Percentiles rank a stretch among this genome's conserved stretches.
These are phyloP conservation scores for Patella ulyssiponensis DNA, from an alignment of 2,888 invertebrate genomes.

Conservation along the genomic window DNA sequence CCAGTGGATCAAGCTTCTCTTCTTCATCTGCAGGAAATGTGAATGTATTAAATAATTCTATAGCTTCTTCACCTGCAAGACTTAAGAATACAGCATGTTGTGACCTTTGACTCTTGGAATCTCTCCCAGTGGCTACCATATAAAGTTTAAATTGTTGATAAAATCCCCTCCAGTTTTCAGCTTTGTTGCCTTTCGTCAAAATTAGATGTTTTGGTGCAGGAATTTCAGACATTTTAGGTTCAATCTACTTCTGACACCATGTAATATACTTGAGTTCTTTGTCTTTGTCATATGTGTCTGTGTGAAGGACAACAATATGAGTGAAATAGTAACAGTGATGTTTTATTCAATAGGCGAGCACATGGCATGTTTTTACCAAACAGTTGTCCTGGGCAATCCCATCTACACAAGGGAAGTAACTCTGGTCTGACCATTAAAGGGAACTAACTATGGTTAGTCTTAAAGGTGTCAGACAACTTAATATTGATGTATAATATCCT, in stretches of 20 bases:
- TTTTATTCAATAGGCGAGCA: too few relatives aligned
- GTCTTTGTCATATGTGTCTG: neutral
- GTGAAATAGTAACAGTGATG: too few relatives aligned
- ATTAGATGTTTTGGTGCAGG: constrained; percentile 11
- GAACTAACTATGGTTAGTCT: too few relatives aligned
- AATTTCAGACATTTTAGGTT: neutral
- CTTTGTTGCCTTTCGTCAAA: constrained; percentile 6
- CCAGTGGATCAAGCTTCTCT: constrained; percentile 1
- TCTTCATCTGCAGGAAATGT: constrained; percentile 14
- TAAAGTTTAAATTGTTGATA: constrained; percentile 10
- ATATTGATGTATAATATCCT: too few relatives aligned
- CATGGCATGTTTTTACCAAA: too few relatives aligned
- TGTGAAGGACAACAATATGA: neutral
- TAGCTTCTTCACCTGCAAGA: constrained; percentile 14
- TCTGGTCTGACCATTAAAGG: too few relatives aligned
- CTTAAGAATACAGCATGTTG: neutral
- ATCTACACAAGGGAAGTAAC: too few relatives aligned
- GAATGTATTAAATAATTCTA: constrained; percentile 18
- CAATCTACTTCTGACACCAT: constrained; percentile 22
- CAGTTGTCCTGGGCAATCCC: too few relatives aligned
- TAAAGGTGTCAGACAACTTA: too few relatives aligned
- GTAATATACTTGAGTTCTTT: neutral
- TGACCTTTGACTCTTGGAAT: neutral
- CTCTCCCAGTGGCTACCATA: constrained; percentile 4
- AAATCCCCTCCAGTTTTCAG: constrained; percentile 19